Evolutionary conservation across 2,113 vertebrate species (phyloP).

Genomic region (Pseudopipra pipra): DNA sequence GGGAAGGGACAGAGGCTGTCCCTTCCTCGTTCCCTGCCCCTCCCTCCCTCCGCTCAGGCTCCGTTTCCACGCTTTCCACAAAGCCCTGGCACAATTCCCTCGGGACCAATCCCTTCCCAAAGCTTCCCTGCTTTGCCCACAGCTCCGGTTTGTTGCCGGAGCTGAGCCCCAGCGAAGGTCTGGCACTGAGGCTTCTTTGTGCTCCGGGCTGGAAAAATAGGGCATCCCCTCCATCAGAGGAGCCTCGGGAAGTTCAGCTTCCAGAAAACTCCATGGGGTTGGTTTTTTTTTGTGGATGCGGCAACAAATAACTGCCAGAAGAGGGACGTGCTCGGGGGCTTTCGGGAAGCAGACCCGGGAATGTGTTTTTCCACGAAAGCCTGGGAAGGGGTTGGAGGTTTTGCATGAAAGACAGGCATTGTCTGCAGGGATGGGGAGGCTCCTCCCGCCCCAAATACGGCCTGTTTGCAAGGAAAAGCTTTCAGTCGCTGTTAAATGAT

Average conservation of each 20-base stretch:
- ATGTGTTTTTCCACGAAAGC: neutral
- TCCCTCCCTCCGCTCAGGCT: fast-evolving
- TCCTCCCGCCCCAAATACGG: slow-evolving; percentile 15
- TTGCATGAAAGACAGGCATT: neutral
- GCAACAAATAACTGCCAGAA: neutral
- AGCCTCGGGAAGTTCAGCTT: neutral
- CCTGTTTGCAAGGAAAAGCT: neutral
- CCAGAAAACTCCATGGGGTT: neutral
- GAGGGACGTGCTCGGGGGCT: neutral
- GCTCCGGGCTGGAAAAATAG: neutral
- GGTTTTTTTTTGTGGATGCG: neutral
- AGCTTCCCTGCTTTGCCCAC: fast-evolving
- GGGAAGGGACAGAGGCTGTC: neutral
- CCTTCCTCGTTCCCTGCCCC: neutral
- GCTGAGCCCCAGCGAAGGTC: neutral
- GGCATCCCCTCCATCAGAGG: neutral
- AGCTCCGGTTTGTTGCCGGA: neutral
- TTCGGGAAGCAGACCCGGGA: neutral
- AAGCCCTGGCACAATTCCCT: neutral
- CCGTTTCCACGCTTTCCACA: neutral
- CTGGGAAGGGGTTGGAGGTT: neutral
- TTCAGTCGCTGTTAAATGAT: neutral
- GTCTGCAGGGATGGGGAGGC: neutral
- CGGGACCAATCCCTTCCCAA: neutral
- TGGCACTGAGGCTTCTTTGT: neutral